Percentiles rank a stretch among this genome's conserved stretches.
Evolutionary conservation across 2,888 invertebrate species (phyloP).

Genomic region (Boloria selene): DNA sequence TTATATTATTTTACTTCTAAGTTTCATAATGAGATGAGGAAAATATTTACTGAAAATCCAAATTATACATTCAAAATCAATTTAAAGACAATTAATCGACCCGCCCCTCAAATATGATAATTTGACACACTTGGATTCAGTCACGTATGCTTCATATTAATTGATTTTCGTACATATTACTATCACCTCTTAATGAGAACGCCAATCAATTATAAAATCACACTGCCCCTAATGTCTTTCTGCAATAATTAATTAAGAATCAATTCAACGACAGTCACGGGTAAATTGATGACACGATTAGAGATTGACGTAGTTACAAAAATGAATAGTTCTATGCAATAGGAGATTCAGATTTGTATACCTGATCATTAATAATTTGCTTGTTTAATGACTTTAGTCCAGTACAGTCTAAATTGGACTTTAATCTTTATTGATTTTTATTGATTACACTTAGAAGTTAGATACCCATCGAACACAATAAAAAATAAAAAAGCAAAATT

Average conservation of each 20-base stretch:
- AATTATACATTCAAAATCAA: slow-evolving; percentile 56
- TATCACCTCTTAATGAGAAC: slow-evolving; percentile 57
- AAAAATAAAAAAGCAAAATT: too few relatives aligned
- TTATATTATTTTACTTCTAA: neutral
- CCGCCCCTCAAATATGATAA: slow-evolving; percentile 52
- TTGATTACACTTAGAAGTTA: too few relatives aligned
- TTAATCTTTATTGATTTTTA: too few relatives aligned
- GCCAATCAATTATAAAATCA: slow-evolving; percentile 56
- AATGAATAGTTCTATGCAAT: slow-evolving; percentile 49
- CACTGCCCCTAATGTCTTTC: slow-evolving; percentile 61
- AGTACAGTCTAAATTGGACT: too few relatives aligned
- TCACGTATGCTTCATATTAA: slow-evolving; percentile 66
- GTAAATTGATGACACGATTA: slow-evolving; percentile 52
- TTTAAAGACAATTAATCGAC: slow-evolving; percentile 52
- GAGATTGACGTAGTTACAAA: slow-evolving; percentile 48
- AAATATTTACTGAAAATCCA: slow-evolving; percentile 55
- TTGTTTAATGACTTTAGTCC: too few relatives aligned
- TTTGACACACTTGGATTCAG: slow-evolving; percentile 64
- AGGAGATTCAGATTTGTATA: slow-evolving; percentile 1
- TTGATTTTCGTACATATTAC: slow-evolving; percentile 50
- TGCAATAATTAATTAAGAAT: slow-evolving; percentile 53
- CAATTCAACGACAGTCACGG: slow-evolving; percentile 47
- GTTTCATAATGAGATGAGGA: slow-evolving; percentile 52
- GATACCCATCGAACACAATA: too few relatives aligned
- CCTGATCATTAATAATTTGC: too few relatives aligned